Evolutionary conservation across 2,113 vertebrate genomes (phyloP).

Genomic region (Takifugu bimaculatus): DNA sequence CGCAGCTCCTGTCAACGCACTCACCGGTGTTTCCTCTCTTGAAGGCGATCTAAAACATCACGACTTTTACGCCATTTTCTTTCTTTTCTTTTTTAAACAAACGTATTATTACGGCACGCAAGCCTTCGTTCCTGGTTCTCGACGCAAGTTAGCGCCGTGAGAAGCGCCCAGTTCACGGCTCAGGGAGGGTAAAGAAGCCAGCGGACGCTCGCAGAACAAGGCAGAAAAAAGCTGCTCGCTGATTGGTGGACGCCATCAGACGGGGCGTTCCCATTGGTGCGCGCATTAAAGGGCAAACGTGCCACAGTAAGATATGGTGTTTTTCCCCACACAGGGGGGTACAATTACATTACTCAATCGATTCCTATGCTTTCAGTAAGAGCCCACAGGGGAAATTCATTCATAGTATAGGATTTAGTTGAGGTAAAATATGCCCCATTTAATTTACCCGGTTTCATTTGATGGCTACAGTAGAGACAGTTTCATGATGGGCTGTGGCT

Average conservation of each 20-base stretch:
- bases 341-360: conserved; percentile 59
- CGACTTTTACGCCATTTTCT: neutral
- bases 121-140: neutral
- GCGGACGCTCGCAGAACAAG: conserved; percentile 1
- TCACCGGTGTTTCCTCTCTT: conserved; percentile 1
- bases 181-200: neutral
- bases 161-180: conserved; percentile 11
- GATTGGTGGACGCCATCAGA: conserved; percentile 57
- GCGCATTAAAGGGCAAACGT: too few species aligned
- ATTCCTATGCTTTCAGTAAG: conserved; percentile 43
- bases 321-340: conserved; percentile 10
- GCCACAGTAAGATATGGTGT: conserved; percentile 9
- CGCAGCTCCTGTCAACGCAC: neutral
- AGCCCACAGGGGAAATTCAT: conserved; percentile 51
- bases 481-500: neutral
- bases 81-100: neutral
- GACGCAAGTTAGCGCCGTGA: conserved; percentile 7
- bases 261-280: neutral
- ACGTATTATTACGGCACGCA: neutral
- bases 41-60: neutral
- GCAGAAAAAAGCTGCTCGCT: conserved; percentile 9
- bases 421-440: conserved; percentile 29
- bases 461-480: neutral
- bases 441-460: conserved; percentile 43
- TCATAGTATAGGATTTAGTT: conserved; percentile 25